These are phyloP conservation scores for Cremastobaeus sp. DNA, from an alignment of 2,888 invertebrate species.

Conservation along the genomic window DNA sequence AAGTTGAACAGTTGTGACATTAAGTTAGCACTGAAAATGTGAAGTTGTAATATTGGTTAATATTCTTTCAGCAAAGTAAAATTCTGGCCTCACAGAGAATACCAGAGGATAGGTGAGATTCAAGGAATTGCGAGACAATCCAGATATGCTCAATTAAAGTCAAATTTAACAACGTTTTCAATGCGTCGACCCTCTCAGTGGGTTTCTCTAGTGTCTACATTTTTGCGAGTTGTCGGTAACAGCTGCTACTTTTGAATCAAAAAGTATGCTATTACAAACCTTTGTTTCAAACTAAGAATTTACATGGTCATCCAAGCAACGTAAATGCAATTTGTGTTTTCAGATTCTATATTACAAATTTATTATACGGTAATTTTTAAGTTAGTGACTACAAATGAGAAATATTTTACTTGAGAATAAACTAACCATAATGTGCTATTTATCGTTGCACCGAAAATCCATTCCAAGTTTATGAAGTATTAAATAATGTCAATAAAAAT, in stretches of 20 bases:
- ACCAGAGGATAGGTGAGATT: slow-evolving; percentile 85
- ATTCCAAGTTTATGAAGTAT: slow-evolving; percentile 53
- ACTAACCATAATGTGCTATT: slow-evolving; percentile 46
- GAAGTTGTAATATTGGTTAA: slow-evolving; percentile 32
- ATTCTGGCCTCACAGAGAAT: slow-evolving; percentile 86
- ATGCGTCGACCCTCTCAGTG: slow-evolving; percentile 9
- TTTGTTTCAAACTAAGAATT: slow-evolving; percentile 1
- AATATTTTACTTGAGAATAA: slow-evolving; percentile 55
- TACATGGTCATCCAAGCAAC: slow-evolving; percentile 39
- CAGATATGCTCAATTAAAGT: slow-evolving; percentile 52
- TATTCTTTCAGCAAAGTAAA: slow-evolving; percentile 87
- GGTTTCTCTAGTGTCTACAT: slow-evolving; percentile 34
- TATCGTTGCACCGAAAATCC: slow-evolving; percentile 47
- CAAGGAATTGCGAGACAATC: slow-evolving; percentile 57
- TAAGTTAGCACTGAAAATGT: neutral
- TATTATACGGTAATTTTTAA: slow-evolving; percentile 39
- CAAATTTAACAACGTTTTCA: slow-evolving; percentile 48
- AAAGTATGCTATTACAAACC: slow-evolving; percentile 16
- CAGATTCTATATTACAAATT: slow-evolving; percentile 48
- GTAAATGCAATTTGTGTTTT: slow-evolving; percentile 39
- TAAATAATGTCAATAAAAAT: slow-evolving; percentile 50
- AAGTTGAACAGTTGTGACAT: neutral
- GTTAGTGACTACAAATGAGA: slow-evolving; percentile 47
- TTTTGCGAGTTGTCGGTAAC: slow-evolving; percentile 41
- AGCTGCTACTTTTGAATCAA: slow-evolving; percentile 42